Conservation (phyloP, 2,113 vertebrate genomes). For the Sitta europaea region DNA sequence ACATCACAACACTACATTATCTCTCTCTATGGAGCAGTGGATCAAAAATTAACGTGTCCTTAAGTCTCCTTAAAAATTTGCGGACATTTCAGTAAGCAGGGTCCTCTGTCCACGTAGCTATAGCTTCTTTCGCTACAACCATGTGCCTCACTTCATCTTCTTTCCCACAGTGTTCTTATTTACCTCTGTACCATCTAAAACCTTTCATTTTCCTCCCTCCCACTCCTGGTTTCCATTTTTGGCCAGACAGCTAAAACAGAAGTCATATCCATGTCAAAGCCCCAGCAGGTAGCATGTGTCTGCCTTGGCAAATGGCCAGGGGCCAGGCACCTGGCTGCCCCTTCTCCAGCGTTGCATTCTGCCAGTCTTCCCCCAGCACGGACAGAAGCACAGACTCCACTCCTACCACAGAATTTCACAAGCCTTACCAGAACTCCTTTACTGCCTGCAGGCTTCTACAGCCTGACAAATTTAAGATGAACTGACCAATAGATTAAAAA, state of each 20-base stretch:
- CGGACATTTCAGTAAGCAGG: neutral
- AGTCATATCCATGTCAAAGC: fast-evolving
- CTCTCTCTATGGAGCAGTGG: neutral
- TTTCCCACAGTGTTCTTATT: neutral
- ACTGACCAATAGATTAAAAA: neutral
- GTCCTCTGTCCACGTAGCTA: neutral
- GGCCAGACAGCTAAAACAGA: neutral
- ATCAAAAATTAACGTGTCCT: neutral
- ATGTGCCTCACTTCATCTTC: neutral
- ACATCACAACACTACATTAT: too few relatives aligned
- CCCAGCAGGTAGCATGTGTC: neutral
- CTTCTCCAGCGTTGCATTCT: neutral
- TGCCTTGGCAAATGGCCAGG: neutral
- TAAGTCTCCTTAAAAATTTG: neutral
- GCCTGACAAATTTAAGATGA: neutral
- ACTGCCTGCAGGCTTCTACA: neutral
- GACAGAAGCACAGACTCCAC: neutral
- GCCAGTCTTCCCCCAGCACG: neutral
- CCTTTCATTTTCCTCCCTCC: neutral
- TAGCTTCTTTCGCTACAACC: neutral
- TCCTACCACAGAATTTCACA: neutral
- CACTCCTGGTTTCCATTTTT: neutral
- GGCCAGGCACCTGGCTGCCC: neutral
- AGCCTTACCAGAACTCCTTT: neutral
- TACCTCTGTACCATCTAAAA: neutral